Evolutionary conservation across 30 jellyfish, hydroid and myxozoan species (phyloP).

Genomic region (Hydra vulgaris): DNA sequence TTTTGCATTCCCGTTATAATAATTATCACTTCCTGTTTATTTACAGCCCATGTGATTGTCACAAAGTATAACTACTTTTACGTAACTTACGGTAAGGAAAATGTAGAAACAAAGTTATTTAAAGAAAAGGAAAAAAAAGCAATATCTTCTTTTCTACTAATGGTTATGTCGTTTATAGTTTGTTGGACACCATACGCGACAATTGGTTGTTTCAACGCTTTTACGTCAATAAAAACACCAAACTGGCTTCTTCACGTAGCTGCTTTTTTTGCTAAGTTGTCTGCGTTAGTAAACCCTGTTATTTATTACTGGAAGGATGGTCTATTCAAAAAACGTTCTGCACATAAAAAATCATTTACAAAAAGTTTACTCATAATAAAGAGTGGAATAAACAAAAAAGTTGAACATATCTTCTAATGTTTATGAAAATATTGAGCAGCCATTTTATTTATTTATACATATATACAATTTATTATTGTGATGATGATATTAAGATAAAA

Average conservation of each 20-base stretch:
- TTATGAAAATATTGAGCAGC: too few species aligned
- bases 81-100: background rate
- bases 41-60: background rate
- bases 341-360: too few species aligned
- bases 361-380: too few species aligned
- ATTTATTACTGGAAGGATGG: background rate
- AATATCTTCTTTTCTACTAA: background rate
- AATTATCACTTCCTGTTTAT: background rate
- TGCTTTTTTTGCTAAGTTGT: background rate
- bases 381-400: too few species aligned
- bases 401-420: too few species aligned
- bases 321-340: background rate
- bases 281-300: background rate
- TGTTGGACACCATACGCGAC: background rate
- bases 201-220: background rate
- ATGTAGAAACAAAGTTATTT: background rate
- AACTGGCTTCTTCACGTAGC: background rate
- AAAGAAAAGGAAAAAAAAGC: background rate
- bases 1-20: background rate
- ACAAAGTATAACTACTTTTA: background rate
- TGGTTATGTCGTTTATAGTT: background rate
- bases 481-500: too few species aligned
- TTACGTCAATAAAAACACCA: background rate
- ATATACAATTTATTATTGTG: too few species aligned
- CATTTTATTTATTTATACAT: too few species aligned